phyloP scores from a whole-genome alignment of 2,113 vertebrate genomes.

The Hassar affinis region DNA sequence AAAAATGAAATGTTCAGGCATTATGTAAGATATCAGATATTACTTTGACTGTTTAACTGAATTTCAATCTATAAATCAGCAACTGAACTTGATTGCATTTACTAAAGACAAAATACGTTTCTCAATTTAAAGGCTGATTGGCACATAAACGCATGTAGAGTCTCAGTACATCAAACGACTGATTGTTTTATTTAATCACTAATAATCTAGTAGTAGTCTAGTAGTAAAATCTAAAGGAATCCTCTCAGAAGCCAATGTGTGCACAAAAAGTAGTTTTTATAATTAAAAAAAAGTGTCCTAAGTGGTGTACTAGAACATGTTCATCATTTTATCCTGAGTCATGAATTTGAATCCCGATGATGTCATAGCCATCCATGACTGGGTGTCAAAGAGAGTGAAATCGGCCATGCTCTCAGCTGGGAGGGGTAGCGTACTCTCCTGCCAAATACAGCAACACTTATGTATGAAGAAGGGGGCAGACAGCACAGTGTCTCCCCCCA shows the following conservation, averaged over 20 bases:
- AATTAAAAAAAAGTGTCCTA: not conserved
- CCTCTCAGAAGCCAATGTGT: not conserved
- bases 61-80: constrained; percentile 26
- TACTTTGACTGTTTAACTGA: constrained; percentile 28
- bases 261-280: not conserved
- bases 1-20: constrained; percentile 25
- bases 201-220: not conserved
- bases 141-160: not conserved
- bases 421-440: not conserved
- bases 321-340: too few species aligned
- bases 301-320: not conserved
- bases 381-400: not conserved
- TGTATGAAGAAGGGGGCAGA: too few species aligned
- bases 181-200: not conserved
- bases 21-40: constrained; percentile 1
- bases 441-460: not conserved
- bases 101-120: not conserved
- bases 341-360: not conserved
- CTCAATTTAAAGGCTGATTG: not conserved
- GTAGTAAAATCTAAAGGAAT: not conserved
- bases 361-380: not conserved
- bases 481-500: too few species aligned
- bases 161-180: not conserved
- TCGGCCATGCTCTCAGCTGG: too few species aligned
- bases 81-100: not conserved